phyloP scores from a whole-genome alignment of 2,888 invertebrate species.

The Hermaeophaga mercurialis region DNA sequence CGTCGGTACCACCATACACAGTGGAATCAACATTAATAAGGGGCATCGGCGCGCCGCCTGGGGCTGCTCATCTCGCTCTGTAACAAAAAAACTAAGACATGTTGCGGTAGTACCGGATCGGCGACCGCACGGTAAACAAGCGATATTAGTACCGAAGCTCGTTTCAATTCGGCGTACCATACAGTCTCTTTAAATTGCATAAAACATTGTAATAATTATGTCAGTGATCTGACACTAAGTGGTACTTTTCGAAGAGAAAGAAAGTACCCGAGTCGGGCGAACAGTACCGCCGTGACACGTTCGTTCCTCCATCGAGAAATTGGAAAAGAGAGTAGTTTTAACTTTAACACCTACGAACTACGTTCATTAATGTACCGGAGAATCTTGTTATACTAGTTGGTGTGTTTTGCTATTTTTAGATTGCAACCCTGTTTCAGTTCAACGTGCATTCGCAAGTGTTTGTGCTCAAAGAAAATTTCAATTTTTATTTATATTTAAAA shows the following conservation, averaged over 20 bases:
- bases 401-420: constrained; percentile 31
- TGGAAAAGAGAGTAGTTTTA: constrained; percentile 13
- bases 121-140: constrained; percentile 13
- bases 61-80: constrained; percentile 10
- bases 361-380: constrained; percentile 47
- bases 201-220: constrained; percentile 14
- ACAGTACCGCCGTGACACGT: constrained; percentile 14
- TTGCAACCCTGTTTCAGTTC: constrained; percentile 21
- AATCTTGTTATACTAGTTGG: constrained; percentile 57
- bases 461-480: background rate
- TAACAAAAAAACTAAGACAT: constrained; percentile 5
- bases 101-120: constrained; percentile 21
- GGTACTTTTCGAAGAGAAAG: constrained; percentile 17
- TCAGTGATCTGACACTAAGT: constrained; percentile 11
- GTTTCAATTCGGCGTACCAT: constrained; percentile 5
- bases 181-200: constrained; percentile 8
- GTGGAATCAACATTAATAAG: constrained; percentile 20
- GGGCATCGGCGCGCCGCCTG: constrained; percentile 16
- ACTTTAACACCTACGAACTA: constrained; percentile 41
- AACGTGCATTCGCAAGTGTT: constrained; percentile 8
- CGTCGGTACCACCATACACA: constrained; percentile 12
- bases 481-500: background rate
- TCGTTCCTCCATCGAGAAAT: constrained; percentile 5
- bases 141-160: background rate
- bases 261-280: constrained; percentile 18